phyloP scores from a whole-genome alignment of 2,797 vertebrate genomes.

The Coranthus polyacanthus region DNA sequence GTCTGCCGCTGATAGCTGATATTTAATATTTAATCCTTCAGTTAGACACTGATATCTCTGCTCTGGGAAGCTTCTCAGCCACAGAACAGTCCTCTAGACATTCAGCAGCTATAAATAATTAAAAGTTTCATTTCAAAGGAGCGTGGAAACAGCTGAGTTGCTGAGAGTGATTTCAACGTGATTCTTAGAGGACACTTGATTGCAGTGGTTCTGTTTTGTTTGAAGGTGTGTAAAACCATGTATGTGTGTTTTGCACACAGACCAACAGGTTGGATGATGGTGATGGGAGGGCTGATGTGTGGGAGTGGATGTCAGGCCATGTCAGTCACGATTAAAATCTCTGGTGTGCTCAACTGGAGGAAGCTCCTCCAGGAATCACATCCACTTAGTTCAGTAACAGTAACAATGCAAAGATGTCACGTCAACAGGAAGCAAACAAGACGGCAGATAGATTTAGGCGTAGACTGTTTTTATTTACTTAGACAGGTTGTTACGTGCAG shows the following conservation, averaged over 20 bases:
- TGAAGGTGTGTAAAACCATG: background rate
- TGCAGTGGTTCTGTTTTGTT: background rate
- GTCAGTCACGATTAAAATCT: too few species aligned
- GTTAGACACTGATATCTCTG: slow-evolving; percentile 46
- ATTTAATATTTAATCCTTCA: slow-evolving; percentile 67
- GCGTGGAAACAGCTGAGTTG: background rate
- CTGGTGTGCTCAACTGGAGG: too few species aligned
- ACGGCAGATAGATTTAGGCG: too few species aligned
- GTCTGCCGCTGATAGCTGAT: slow-evolving; percentile 42
- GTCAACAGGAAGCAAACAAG: too few species aligned
- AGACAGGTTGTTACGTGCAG: too few species aligned
- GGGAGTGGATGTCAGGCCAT: slow-evolving; percentile 1
- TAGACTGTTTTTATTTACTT: too few species aligned
- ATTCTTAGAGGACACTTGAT: background rate
- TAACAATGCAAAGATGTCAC: too few species aligned
- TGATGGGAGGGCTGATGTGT: slow-evolving; percentile 1
- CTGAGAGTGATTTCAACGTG: slow-evolving; percentile 8
- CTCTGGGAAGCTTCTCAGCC: slow-evolving; percentile 27
- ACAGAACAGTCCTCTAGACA: slow-evolving; percentile 39
- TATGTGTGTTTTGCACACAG: background rate
- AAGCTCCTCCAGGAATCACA: too few species aligned
- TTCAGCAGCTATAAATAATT: slow-evolving; percentile 52
- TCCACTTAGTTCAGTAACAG: too few species aligned
- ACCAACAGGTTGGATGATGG: slow-evolving; percentile 2
- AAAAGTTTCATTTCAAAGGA: slow-evolving; percentile 27